phyloP scores from a whole-genome alignment of 2,797 vertebrate genomes.

The Loris lydekkerianus region DNA sequence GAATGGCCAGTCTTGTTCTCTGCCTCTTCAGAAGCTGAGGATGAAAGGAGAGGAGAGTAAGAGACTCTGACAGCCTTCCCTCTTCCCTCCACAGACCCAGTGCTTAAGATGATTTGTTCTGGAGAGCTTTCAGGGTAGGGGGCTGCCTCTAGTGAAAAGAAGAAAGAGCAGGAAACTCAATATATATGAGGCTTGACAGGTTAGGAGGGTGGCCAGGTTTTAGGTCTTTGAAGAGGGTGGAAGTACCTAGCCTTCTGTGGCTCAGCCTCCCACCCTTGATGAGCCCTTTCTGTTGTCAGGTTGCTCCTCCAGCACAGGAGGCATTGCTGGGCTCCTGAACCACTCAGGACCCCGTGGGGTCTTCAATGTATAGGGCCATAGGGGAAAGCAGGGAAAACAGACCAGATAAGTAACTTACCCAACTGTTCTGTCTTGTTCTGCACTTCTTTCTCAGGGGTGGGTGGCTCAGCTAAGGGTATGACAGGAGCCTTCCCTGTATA shows the following conservation, averaged over 20 bases:
- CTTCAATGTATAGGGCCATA: background rate
- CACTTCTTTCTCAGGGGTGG: conserved; percentile 76
- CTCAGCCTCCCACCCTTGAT: background rate
- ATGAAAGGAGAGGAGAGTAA: conserved; percentile 58
- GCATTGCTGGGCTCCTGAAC: background rate
- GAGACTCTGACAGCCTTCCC: background rate
- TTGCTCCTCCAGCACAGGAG: background rate
- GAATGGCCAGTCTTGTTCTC: conserved; percentile 74
- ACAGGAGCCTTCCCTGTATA: conserved; percentile 78
- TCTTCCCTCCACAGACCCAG: background rate
- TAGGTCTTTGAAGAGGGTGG: background rate
- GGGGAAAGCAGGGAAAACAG: background rate
- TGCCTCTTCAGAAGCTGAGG: conserved; percentile 81
- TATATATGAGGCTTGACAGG: background rate
- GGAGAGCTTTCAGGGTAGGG: background rate
- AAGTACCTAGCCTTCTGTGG: background rate
- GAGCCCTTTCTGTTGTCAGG: background rate
- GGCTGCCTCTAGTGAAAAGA: background rate
- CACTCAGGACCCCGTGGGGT: background rate
- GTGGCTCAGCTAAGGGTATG: conserved; percentile 49
- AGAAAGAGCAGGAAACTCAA: background rate
- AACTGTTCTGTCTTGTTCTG: conserved; percentile 76
- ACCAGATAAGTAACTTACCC: conserved; percentile 77
- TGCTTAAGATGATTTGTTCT: conserved; percentile 17
- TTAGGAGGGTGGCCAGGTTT: background rate